phyloP scores from a whole-genome alignment of 2,888 invertebrate genomes.

The Sialis lutaria region DNA sequence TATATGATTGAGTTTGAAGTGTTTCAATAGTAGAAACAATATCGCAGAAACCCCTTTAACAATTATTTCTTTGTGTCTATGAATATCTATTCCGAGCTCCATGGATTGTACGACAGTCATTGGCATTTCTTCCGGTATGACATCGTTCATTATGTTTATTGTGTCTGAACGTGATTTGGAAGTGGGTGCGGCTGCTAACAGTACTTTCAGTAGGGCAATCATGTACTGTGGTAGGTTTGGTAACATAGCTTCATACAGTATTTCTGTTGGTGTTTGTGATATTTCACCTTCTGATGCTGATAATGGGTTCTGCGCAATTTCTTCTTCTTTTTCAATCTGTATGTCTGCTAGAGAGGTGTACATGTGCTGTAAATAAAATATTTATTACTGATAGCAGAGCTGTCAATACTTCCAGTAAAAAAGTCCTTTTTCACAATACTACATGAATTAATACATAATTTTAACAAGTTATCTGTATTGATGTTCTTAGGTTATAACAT shows the following conservation, averaged over 20 bases:
- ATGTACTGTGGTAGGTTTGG: conserved; percentile 95
- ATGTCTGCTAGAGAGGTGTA: conserved; percentile 86
- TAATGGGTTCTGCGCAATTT: conserved; percentile 78
- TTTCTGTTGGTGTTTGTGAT: conserved; percentile 68
- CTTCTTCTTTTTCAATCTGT: conserved; percentile 81
- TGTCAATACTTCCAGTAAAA: too few species aligned
- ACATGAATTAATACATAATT: too few species aligned
- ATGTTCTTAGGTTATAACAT: too few species aligned
- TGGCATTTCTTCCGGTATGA: conserved; percentile 95
- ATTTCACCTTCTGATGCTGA: conserved; percentile 68
- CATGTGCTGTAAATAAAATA: conserved; percentile 49
- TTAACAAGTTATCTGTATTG: too few species aligned
- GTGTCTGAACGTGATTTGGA: conserved; percentile 97
- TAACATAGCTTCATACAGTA: conserved; percentile 83
- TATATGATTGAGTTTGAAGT: conserved; percentile 92
- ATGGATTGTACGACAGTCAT: conserved; percentile 88
- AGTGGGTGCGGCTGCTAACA: conserved; percentile 93
- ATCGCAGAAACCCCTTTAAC: conserved; percentile 91
- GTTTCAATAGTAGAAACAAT: conserved; percentile 79
- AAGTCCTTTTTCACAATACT: too few species aligned
- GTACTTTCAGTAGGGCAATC: conserved; percentile 90
- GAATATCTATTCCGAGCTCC: conserved; percentile 92
- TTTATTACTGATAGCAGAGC: too few species aligned
- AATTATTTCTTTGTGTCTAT: conserved; percentile 95
- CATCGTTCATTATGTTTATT: conserved; percentile 95